Evolutionary conservation across 2,888 invertebrate species (phyloP).

Genomic region (Thecocarcelia acutangulata): DNA sequence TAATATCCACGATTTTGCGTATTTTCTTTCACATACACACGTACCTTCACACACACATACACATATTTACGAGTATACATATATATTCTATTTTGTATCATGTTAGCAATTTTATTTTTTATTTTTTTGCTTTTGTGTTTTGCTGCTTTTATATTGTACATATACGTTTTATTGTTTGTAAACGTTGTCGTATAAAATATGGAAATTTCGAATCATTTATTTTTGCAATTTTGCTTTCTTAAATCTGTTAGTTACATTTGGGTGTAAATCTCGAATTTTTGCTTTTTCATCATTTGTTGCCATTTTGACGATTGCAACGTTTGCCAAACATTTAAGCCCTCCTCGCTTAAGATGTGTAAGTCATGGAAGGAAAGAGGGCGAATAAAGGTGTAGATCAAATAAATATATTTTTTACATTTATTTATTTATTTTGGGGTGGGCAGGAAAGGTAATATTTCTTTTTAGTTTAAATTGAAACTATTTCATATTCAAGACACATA

Average conservation of each 20-base stretch:
- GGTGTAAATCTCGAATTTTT: not conserved
- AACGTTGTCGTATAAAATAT: slow-evolving; percentile 39
- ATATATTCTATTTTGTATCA: too few species aligned
- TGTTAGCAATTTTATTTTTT: too few species aligned
- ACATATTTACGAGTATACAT: too few species aligned
- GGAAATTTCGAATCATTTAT: slow-evolving; percentile 56
- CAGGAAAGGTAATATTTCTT: slow-evolving; percentile 18
- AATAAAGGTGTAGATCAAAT: slow-evolving; percentile 25
- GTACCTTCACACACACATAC: too few species aligned
- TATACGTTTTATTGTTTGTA: too few species aligned
- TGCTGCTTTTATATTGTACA: too few species aligned
- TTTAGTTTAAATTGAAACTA: slow-evolving; percentile 35
- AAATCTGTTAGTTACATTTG: slow-evolving; percentile 20
- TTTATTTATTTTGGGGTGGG: not conserved
- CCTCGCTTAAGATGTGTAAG: slow-evolving; percentile 9
- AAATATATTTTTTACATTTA: not conserved
- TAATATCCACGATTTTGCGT: too few species aligned
- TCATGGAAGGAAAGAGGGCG: not conserved
- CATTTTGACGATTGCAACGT: slow-evolving; percentile 47
- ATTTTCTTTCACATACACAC: too few species aligned
- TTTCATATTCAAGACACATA: slow-evolving; percentile 58
- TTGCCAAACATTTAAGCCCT: slow-evolving; percentile 47
- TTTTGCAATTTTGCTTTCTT: slow-evolving; percentile 45
- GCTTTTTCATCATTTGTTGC: slow-evolving; percentile 30
- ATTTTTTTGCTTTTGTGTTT: too few species aligned